Conservation (phyloP, 2,113 vertebrate species). For the Micronycteris hirsuta region DNA sequence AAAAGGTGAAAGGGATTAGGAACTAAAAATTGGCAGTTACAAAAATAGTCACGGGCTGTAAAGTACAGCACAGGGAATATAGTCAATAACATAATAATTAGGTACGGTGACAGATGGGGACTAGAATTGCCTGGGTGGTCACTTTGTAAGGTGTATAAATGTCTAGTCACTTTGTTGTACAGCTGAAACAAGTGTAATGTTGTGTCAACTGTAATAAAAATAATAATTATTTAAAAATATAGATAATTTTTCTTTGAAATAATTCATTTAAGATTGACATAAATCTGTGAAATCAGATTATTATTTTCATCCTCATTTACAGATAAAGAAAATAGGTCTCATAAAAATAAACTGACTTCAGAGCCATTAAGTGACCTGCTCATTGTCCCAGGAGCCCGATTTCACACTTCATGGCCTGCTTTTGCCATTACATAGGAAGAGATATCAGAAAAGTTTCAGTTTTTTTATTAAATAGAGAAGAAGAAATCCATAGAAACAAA, state of each 20-base stretch:
- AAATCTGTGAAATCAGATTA: background rate
- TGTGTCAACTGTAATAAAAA: background rate
- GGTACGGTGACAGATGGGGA: background rate
- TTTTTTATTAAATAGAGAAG: background rate
- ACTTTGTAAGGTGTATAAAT: background rate
- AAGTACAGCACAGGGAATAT: too few relatives aligned
- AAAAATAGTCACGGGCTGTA: too few relatives aligned
- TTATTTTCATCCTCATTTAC: background rate
- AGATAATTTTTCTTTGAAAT: background rate
- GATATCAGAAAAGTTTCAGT: background rate
- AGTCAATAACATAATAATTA: background rate
- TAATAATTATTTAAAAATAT: background rate
- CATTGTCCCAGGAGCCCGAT: background rate
- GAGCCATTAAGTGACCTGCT: background rate
- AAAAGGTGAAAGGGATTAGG: too few relatives aligned
- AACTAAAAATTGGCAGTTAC: too few relatives aligned
- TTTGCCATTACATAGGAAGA: background rate
- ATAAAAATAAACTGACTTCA: background rate
- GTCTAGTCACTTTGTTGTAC: background rate
- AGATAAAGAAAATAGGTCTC: background rate
- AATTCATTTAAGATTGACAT: background rate
- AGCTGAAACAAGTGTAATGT: background rate
- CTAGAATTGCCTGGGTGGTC: background rate
- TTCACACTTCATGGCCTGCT: background rate
- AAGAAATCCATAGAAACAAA: background rate